Evolutionary conservation across 2,888 invertebrate genomes (phyloP).

Genomic region (Drosophila anceps): DNA sequence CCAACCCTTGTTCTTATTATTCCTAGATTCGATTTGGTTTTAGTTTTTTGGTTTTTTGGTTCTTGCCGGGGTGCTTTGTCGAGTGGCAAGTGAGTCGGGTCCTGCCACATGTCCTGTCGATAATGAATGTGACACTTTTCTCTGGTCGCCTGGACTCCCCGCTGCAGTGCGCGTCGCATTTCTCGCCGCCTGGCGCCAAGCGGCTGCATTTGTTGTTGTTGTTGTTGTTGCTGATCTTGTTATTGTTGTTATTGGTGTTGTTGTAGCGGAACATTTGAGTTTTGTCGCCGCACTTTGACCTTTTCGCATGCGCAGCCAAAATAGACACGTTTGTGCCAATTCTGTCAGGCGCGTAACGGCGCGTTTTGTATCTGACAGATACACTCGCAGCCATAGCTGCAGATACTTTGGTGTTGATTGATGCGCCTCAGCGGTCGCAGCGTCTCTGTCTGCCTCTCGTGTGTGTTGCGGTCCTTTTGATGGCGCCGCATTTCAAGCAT

Average conservation of each 20-base stretch:
- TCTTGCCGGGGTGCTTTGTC: conserved; percentile 26
- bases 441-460: conserved; percentile 45
- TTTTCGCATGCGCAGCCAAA: conserved; percentile 61
- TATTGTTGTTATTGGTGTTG: neutral
- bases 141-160: conserved; percentile 14
- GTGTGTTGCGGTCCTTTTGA: conserved; percentile 61
- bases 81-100: conserved; percentile 72
- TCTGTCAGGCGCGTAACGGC: conserved; percentile 64
- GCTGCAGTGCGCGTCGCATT: conserved; percentile 42
- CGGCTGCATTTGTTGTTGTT: conserved; percentile 29
- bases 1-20: conserved; percentile 52
- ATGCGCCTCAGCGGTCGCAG: conserved; percentile 62
- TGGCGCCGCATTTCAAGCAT: conserved; percentile 70
- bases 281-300: conserved; percentile 62
- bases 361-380: conserved; percentile 48
- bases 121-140: conserved; percentile 70
- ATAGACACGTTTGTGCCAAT: conserved; percentile 75
- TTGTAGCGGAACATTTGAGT: conserved; percentile 23
- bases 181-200: conserved; percentile 63
- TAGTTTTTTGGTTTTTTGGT: conserved; percentile 7
- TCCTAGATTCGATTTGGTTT: conserved; percentile 11
- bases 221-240: neutral
- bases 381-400: conserved; percentile 19
- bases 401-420: conserved; percentile 61
- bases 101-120: conserved; percentile 58